Conservation (phyloP, 2,888 invertebrate genomes). For the Falcaria lacertinaria region DNA sequence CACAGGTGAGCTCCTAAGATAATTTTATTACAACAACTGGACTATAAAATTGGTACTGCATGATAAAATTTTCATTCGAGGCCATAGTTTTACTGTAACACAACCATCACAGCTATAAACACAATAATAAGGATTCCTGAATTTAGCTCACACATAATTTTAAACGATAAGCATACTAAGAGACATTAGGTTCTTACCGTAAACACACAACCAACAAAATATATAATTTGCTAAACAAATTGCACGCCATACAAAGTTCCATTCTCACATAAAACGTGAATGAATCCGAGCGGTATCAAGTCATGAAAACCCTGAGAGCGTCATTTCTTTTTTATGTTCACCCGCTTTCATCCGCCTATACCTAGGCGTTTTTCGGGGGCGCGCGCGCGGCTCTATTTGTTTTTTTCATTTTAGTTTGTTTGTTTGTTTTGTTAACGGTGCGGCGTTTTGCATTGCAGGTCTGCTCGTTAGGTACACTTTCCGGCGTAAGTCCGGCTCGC, state of each 20-base stretch:
- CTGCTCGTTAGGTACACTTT: conserved; percentile 81
- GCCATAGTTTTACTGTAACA: too few relatives aligned
- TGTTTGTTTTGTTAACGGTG: conserved; percentile 76
- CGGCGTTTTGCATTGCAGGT: conserved; percentile 80
- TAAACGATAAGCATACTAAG: conserved; percentile 21
- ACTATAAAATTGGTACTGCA: conserved; percentile 7
- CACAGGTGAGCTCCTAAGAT: conserved; percentile 77
- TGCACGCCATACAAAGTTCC: conserved; percentile 44
- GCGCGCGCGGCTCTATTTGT: conserved; percentile 61
- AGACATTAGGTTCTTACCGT: conserved; percentile 36
- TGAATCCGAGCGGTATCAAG: conserved; percentile 60
- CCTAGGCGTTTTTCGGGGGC: conserved; percentile 76
- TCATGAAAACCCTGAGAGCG: conserved; percentile 62
- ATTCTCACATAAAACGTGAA: conserved; percentile 58
- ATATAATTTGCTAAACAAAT: conserved; percentile 32
- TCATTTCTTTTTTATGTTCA: conserved; percentile 59
- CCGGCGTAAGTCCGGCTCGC: conserved; percentile 79
- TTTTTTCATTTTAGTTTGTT: conserved; percentile 62
- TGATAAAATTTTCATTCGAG: too few relatives aligned
- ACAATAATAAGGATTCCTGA: too few relatives aligned
- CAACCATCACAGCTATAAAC: too few relatives aligned
- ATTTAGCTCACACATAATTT: conserved; percentile 55
- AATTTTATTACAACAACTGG: conserved; percentile 1
- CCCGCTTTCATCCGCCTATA: conserved; percentile 71
- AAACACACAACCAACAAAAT: conserved; percentile 41